A percentile compares a stretch with the other conserved stretches of the same genome.
Evolutionary conservation across 2,888 invertebrate genomes (phyloP).

Genomic region (Chrysolina haemoptera): DNA sequence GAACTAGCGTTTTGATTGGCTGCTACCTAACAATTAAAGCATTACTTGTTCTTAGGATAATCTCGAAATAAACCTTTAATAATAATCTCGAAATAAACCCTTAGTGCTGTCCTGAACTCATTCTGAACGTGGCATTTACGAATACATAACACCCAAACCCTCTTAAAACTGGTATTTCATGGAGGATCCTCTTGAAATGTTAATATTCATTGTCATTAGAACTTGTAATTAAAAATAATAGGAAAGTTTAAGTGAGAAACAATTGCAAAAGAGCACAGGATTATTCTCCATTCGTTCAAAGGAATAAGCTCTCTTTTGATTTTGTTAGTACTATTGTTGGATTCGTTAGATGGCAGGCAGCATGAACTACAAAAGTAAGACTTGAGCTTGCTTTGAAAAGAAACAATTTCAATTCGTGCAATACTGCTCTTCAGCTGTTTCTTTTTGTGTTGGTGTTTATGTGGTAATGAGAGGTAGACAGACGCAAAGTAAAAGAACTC

Average conservation of each 20-base stretch:
- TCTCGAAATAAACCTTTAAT: too few species aligned
- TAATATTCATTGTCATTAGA: not conserved
- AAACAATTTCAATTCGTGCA: not conserved
- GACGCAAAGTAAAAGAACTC: not conserved
- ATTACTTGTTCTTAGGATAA: too few species aligned
- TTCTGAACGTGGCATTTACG: not conserved
- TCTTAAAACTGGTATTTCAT: conserved; percentile 3
- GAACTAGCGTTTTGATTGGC: too few species aligned
- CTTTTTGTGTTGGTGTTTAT: not conserved
- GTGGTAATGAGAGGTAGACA: too few species aligned
- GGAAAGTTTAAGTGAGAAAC: conserved; percentile 3
- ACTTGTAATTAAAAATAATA: conserved; percentile 18
- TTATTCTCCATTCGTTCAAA: not conserved
- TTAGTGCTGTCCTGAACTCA: not conserved
- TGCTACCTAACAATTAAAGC: too few species aligned
- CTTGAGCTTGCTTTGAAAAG: not conserved
- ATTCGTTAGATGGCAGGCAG: not conserved
- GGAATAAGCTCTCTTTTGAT: not conserved
- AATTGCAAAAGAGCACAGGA: conserved; percentile 3
- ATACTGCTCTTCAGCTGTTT: not conserved
- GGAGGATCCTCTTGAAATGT: not conserved
- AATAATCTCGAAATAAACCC: too few species aligned
- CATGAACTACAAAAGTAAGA: not conserved
- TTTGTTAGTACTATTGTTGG: not conserved
- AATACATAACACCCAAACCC: conserved; percentile 14